These are phyloP conservation scores for Ellobius talpinus DNA, from an alignment of 2,113 vertebrate genomes.

Conservation along the genomic window DNA sequence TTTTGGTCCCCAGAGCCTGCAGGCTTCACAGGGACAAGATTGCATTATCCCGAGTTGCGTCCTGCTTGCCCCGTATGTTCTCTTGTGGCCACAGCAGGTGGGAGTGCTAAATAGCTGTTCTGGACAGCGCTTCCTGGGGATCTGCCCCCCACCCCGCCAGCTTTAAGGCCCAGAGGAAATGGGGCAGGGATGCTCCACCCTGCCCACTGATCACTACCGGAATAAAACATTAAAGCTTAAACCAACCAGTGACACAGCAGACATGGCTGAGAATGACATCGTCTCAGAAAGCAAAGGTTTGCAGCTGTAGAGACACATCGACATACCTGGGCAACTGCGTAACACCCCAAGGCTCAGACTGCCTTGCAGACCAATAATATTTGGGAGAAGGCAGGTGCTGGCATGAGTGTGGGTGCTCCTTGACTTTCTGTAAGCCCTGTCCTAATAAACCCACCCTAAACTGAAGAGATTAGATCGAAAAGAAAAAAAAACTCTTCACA, in stretches of 20 bases:
- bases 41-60: fast-evolving
- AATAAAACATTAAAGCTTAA: not conserved
- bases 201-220: not conserved
- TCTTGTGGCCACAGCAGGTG: not conserved
- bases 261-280: not conserved
- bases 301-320: not conserved
- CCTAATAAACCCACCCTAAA: not conserved
- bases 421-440: not conserved
- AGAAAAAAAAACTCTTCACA: too few relatives aligned
- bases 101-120: not conserved
- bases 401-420: not conserved
- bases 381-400: not conserved
- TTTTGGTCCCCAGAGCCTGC: not conserved
- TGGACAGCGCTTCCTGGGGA: not conserved
- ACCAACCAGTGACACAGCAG: not conserved
- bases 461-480: not conserved
- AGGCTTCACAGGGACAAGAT: not conserved
- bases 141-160: not conserved
- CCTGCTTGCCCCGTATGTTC: not conserved
- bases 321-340: not conserved
- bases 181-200: not conserved
- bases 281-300: not conserved
- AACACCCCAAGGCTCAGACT: not conserved
- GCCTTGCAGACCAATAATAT: not conserved
- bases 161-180: not conserved